Conservation (phyloP, 1,140 invertebrate genomes). For the Trissolcus basalis region DNA sequence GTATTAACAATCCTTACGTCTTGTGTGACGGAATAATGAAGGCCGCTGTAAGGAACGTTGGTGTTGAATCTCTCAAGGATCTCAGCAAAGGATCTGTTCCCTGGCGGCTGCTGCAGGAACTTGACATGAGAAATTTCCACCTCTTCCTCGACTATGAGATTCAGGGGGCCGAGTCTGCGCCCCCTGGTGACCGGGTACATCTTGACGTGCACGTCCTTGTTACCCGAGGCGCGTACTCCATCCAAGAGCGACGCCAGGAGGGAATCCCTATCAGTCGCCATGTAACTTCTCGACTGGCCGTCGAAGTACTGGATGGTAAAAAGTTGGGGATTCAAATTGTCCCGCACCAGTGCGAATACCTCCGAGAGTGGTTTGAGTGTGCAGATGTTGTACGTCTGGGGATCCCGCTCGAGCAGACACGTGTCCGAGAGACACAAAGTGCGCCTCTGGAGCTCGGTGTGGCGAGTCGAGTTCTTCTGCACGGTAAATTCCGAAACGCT, state of each 20-base stretch:
- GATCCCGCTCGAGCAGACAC: slow-evolving; percentile 97
- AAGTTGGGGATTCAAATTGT: slow-evolving; percentile 93
- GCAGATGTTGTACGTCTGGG: slow-evolving; percentile 94
- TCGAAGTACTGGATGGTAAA: slow-evolving; percentile 97
- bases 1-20: slow-evolving; percentile 83
- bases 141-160: slow-evolving; percentile 94
- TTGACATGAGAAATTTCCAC: slow-evolving; percentile 92
- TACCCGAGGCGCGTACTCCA: slow-evolving; percentile 96
- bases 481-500: slow-evolving; percentile 95
- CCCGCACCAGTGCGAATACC: slow-evolving; percentile 93
- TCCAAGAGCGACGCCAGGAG: slow-evolving; percentile 96
- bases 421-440: slow-evolving; percentile 97
- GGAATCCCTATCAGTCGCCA: slow-evolving; percentile 93
- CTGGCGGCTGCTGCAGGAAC: slow-evolving; percentile 86
- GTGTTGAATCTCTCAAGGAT: slow-evolving; percentile 96
- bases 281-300: slow-evolving; percentile 91
- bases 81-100: slow-evolving; percentile 79
- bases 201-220: slow-evolving; percentile 97
- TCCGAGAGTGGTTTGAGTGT: slow-evolving; percentile 92
- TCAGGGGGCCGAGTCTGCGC: slow-evolving; percentile 91
- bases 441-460: slow-evolving; percentile 87
- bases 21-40: slow-evolving; percentile 96
- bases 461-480: slow-evolving; percentile 87
- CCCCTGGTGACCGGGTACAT: slow-evolving; percentile 89
- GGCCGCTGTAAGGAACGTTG: slow-evolving; percentile 97